Percentiles rank a stretch among this genome's conserved stretches.
phyloP scores from a whole-genome alignment of 1,140 invertebrate genomes.

The Drosophila orena region DNA sequence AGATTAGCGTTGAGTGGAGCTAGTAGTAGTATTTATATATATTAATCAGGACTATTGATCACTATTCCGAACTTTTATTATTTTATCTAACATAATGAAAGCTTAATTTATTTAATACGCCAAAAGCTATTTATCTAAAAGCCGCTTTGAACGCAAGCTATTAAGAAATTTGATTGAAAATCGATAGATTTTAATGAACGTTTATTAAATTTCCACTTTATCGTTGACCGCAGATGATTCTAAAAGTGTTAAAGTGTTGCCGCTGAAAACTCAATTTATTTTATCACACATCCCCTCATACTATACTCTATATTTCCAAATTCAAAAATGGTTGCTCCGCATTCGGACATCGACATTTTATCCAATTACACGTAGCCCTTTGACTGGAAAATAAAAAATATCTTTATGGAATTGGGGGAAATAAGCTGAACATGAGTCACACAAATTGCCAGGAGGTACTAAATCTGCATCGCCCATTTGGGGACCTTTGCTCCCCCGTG shows the following conservation, averaged over 20 bases:
- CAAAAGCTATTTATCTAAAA: background rate
- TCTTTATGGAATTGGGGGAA: conserved; percentile 3
- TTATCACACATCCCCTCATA: conserved; percentile 13
- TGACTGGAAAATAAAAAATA: conserved; percentile 21
- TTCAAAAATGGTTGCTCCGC: conserved; percentile 13
- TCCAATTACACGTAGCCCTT: conserved; percentile 44
- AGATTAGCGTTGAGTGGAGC: too few species aligned
- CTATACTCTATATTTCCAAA: background rate
- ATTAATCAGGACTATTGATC: background rate
- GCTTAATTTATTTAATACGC: background rate
- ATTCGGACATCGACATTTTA: conserved; percentile 13
- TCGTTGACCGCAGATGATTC: conserved; percentile 29
- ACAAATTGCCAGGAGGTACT: conserved; percentile 15
- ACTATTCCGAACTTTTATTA: background rate
- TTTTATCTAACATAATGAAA: too few species aligned
- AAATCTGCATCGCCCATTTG: conserved; percentile 5
- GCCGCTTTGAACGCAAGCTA: background rate
- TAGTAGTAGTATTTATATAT: too few species aligned
- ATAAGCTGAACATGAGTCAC: conserved; percentile 22
- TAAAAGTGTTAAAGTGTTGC: conserved; percentile 32
- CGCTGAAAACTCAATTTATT: conserved; percentile 38
- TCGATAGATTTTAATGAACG: conserved; percentile 34
- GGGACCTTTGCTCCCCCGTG: conserved; percentile 26
- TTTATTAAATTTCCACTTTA: conserved; percentile 42
- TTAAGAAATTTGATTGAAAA: conserved; percentile 27